phyloP scores from a whole-genome alignment of 2,888 invertebrate genomes.

The Nasonia oneida region DNA sequence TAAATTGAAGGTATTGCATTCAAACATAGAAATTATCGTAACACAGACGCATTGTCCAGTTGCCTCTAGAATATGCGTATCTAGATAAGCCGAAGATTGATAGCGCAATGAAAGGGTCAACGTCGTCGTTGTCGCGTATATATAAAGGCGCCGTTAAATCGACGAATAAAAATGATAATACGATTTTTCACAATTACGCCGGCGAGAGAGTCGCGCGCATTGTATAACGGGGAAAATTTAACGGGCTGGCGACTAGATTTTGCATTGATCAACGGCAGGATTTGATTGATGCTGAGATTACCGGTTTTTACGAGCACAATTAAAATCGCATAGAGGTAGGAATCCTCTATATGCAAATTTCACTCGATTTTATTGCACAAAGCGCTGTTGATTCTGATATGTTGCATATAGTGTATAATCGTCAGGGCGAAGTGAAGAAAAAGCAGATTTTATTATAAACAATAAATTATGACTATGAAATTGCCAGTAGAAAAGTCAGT shows the following conservation, averaged over 20 bases:
- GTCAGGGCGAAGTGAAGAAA: background rate
- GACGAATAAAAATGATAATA: background rate
- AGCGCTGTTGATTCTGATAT: slow-evolving; percentile 28
- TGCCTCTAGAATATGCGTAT: background rate
- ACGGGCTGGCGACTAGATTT: slow-evolving; percentile 29
- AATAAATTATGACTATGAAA: slow-evolving; percentile 19
- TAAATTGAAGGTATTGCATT: slow-evolving; percentile 2
- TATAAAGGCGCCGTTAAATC: slow-evolving; percentile 11
- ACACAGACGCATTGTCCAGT: background rate
- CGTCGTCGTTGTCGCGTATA: background rate
- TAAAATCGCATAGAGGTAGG: slow-evolving; percentile 35
- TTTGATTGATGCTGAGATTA: slow-evolving; percentile 47
- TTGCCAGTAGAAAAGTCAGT: background rate
- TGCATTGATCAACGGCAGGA: slow-evolving; percentile 28
- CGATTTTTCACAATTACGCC: slow-evolving; percentile 30
- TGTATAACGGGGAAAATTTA: slow-evolving; percentile 29
- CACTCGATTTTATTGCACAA: slow-evolving; percentile 30
- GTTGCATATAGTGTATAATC: background rate
- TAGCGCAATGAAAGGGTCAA: slow-evolving; percentile 10
- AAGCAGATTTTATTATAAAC: slow-evolving; percentile 24
- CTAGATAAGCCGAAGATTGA: slow-evolving; percentile 25
- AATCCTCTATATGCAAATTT: slow-evolving; percentile 46
- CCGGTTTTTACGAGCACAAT: slow-evolving; percentile 48
- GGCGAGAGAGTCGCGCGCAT: background rate
- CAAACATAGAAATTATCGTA: background rate